A percentile compares a stretch with the other conserved stretches of the same genome.
Evolutionary conservation across 2,888 invertebrate species (phyloP).

Genomic region (Trilocha varians): DNA sequence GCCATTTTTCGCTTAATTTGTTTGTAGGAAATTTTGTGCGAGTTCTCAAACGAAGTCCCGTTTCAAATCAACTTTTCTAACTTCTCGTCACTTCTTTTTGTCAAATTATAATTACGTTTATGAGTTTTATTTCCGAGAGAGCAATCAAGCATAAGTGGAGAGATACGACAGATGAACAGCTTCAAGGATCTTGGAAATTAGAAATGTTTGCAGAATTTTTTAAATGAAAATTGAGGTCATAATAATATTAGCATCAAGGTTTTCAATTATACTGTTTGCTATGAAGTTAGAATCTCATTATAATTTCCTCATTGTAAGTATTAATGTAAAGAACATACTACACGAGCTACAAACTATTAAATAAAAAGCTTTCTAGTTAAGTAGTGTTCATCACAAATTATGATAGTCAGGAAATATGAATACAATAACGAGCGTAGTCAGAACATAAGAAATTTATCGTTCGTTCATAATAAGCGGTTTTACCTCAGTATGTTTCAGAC

Average conservation of each 20-base stretch:
- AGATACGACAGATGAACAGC: background rate
- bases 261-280: no score
- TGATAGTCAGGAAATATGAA: no score
- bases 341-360: no score
- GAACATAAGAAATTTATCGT: no score
- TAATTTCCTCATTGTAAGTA: no score
- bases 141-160: constrained; percentile 5
- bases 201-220: background rate
- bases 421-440: no score
- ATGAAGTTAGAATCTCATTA: no score
- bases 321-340: no score
- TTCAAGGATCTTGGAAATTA: background rate
- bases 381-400: no score
- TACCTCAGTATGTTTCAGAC: no score
- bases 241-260: background rate
- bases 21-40: constrained; percentile 24
- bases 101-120: constrained; percentile 26
- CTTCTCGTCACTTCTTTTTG: constrained; percentile 14
- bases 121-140: constrained; percentile 11
- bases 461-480: no score
- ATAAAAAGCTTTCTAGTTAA: no score
- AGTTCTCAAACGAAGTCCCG: constrained; percentile 18
- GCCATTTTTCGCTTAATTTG: constrained; percentile 27
- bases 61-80: constrained; percentile 16
- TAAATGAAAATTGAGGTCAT: background rate